These are phyloP conservation scores for Anabacerthia variegaticeps DNA, from an alignment of 2,797 vertebrate genomes.

Conservation along the genomic window DNA sequence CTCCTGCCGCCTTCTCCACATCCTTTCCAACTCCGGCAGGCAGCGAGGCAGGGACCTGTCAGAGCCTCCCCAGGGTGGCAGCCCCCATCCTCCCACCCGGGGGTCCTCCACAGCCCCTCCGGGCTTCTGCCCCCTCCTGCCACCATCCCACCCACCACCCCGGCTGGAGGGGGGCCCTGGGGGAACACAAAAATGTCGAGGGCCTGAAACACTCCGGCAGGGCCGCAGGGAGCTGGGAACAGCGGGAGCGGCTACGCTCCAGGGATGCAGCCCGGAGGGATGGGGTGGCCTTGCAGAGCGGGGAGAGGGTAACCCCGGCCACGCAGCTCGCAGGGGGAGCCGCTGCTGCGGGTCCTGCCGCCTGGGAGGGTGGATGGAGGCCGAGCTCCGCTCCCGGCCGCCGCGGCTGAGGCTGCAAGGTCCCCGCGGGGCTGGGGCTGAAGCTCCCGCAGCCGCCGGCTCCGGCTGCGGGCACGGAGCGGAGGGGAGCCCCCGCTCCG, in stretches of 20 bases:
- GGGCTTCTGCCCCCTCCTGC: background rate
- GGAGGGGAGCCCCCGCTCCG: background rate
- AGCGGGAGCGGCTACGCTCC: background rate
- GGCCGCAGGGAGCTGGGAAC: background rate
- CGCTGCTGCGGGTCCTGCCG: background rate
- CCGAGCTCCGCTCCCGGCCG: background rate
- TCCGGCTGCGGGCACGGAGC: background rate
- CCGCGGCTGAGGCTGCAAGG: background rate
- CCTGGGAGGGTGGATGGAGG: background rate
- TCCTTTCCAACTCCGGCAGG: background rate
- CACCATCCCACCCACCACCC: background rate
- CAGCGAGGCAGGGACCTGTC: conserved; percentile 37
- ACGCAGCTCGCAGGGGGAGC: background rate
- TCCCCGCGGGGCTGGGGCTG: background rate
- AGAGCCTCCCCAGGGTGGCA: background rate
- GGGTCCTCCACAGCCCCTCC: background rate
- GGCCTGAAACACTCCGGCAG: background rate
- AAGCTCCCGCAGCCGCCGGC: background rate
- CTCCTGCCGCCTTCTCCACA: background rate
- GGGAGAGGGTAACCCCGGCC: background rate
- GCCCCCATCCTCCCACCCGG: background rate
- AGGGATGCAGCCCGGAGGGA: background rate
- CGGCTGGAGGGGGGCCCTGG: background rate
- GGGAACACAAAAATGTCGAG: background rate
- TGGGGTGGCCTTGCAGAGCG: background rate